Conservation (phyloP, 1,140 invertebrate species). For the Ylistrum balloti region DNA sequence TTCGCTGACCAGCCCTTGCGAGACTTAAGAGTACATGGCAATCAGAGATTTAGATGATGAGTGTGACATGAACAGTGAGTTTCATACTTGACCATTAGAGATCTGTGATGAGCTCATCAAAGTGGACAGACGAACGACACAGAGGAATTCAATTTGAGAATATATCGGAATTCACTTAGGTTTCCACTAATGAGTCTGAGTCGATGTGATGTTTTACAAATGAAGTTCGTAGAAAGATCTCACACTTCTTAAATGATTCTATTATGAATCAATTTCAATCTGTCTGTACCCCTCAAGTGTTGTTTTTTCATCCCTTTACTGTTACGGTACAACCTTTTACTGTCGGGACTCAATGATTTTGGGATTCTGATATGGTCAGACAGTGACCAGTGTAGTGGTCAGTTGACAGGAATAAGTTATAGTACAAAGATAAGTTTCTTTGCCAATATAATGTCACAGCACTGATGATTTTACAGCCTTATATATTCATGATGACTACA, state of each 20-base stretch:
- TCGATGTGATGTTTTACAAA: constrained; percentile 28
- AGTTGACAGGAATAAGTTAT: background rate
- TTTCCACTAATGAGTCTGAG: background rate
- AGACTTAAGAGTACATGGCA: background rate
- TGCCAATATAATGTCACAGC: background rate
- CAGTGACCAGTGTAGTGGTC: background rate
- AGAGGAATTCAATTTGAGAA: constrained; percentile 17
- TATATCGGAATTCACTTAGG: constrained; percentile 33
- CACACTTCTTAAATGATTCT: constrained; percentile 22
- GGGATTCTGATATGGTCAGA: background rate
- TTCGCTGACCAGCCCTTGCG: background rate
- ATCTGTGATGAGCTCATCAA: background rate
- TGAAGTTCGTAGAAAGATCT: background rate
- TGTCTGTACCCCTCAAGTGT: constrained; percentile 11
- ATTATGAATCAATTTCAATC: constrained; percentile 40
- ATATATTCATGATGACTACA: background rate
- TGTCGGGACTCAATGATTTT: background rate
- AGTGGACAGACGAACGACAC: constrained; percentile 2
- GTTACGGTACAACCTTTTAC: no score
- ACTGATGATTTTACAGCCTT: background rate
- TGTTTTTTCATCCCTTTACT: background rate
- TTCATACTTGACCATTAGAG: constrained; percentile 2
- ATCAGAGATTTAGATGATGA: background rate
- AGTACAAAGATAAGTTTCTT: background rate
- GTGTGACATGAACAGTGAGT: background rate